These are phyloP conservation scores for Spodoptera littoralis DNA, from an alignment of 2,888 invertebrate species.

Conservation along the genomic window DNA sequence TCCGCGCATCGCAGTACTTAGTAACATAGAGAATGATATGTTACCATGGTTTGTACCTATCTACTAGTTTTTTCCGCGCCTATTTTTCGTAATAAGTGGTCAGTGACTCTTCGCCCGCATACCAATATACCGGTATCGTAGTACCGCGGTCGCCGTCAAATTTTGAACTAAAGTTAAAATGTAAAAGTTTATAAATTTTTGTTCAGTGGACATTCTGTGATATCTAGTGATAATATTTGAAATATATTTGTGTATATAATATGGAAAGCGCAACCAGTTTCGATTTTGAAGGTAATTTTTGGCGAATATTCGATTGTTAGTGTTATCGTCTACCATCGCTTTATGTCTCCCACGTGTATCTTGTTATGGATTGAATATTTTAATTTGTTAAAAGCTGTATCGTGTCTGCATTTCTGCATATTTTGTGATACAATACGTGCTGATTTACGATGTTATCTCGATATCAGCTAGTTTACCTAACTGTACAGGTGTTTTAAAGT, in stretches of 20 bases:
- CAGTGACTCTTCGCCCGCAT: slow-evolving; percentile 22
- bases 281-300: slow-evolving; percentile 28
- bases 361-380: neutral
- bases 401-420: too few relatives aligned
- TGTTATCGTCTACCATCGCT: slow-evolving; percentile 1
- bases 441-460: too few relatives aligned
- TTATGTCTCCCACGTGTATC: slow-evolving; percentile 6
- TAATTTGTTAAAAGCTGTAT: neutral
- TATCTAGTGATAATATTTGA: slow-evolving; percentile 1
- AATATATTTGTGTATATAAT: neutral
- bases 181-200: slow-evolving; percentile 18
- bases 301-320: slow-evolving; percentile 11
- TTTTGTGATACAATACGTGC: neutral
- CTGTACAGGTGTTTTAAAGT: too few relatives aligned
- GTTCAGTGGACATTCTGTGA: neutral
- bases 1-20: neutral
- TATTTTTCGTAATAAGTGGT: slow-evolving; percentile 18
- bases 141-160: slow-evolving; percentile 6
- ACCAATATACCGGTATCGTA: slow-evolving; percentile 35
- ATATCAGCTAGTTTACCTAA: too few relatives aligned
- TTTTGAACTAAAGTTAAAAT: slow-evolving; percentile 18
- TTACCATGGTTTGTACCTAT: slow-evolving; percentile 9
- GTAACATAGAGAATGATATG: slow-evolving; percentile 14
- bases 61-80: slow-evolving; percentile 19
- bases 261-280: slow-evolving; percentile 10